phyloP scores from a whole-genome alignment of 2,888 invertebrate species.

The Eucera pruinosa region DNA sequence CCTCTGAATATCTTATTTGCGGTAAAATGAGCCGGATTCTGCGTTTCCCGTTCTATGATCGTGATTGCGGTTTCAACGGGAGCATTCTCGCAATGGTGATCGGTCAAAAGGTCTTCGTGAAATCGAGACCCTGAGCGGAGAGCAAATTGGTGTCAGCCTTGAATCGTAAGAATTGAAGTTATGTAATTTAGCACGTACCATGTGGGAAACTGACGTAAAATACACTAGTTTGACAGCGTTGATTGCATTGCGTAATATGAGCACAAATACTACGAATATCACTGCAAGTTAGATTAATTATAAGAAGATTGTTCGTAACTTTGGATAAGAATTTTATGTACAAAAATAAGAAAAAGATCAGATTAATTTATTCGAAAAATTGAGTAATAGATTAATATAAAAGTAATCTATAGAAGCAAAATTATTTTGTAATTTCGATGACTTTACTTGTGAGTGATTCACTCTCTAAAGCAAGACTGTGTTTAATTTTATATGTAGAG shows the following conservation, averaged over 20 bases:
- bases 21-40: constrained; percentile 2
- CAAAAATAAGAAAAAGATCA: too few relatives aligned
- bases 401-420: too few relatives aligned
- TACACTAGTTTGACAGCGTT: constrained; percentile 33
- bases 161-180: constrained; percentile 54
- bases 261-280: not conserved
- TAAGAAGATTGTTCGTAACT: not conserved
- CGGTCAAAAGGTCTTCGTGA: constrained; percentile 34
- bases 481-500: too few relatives aligned
- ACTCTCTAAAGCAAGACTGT: too few relatives aligned
- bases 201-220: constrained; percentile 26
- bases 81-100: not conserved
- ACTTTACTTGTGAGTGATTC: too few relatives aligned
- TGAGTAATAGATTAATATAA: too few relatives aligned
- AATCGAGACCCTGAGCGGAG: constrained; percentile 39
- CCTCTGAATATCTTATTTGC: not conserved
- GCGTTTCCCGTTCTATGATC: not conserved
- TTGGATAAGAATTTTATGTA: too few relatives aligned
- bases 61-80: not conserved
- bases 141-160: constrained; percentile 59
- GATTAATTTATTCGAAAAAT: too few relatives aligned
- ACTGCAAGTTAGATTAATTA: not conserved
- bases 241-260: constrained; percentile 42
- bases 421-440: too few relatives aligned
- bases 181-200: constrained; percentile 40